Conservation (phyloP, 2,113 vertebrate species). For the Anthoscopus minutus region DNA sequence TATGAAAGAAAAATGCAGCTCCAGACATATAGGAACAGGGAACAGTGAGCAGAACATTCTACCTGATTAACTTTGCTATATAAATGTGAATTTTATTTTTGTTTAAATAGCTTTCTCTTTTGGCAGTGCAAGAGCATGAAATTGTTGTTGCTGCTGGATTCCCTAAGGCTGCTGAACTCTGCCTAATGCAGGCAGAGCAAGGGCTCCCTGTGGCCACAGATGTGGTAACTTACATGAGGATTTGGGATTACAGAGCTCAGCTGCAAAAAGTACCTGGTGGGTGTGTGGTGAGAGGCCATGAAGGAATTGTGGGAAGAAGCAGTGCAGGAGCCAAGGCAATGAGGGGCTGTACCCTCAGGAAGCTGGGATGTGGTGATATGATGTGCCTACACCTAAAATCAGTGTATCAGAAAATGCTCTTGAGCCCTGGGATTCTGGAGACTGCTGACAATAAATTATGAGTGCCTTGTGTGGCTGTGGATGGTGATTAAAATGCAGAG, state of each 20-base stretch:
- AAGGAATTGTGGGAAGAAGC: not conserved
- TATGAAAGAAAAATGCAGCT: not conserved
- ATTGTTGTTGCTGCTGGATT: not conserved
- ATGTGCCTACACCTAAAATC: fast-evolving
- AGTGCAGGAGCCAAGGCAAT: fast-evolving
- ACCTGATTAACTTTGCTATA: not conserved
- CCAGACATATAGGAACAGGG: not conserved
- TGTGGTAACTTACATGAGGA: not conserved
- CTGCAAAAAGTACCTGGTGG: not conserved
- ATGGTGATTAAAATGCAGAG: not conserved
- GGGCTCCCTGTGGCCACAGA: not conserved
- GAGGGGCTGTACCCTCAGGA: fast-evolving
- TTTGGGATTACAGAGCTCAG: not conserved
- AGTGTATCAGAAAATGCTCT: not conserved
- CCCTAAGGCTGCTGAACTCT: not conserved
- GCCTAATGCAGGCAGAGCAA: not conserved
- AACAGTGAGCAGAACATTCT: not conserved
- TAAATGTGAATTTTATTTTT: not conserved
- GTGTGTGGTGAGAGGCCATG: not conserved
- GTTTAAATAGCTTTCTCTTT: not conserved
- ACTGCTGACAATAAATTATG: not conserved
- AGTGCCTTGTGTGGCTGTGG: not conserved
- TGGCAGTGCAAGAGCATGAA: not conserved
- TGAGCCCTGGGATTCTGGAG: not conserved
- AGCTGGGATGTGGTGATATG: fast-evolving